Percentiles rank a stretch among this genome's conserved stretches.
Conservation (phyloP, 1,140 invertebrate genomes). For the Wasmannia auropunctata region DNA sequence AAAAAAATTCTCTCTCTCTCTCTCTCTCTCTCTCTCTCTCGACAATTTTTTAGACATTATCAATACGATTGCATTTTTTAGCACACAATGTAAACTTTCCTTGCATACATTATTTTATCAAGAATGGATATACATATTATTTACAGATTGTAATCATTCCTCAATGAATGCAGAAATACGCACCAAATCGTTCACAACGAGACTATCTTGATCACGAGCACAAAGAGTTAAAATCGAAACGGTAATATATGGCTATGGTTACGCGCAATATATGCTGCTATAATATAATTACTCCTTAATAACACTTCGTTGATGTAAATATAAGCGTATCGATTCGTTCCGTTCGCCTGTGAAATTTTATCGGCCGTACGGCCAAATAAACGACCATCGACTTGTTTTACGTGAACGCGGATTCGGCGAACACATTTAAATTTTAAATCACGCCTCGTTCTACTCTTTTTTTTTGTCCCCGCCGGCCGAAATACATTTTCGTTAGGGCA, state of each 20-base stretch:
- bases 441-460: background rate
- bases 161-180: background rate
- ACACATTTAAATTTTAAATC: conserved; percentile 60
- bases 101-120: background rate
- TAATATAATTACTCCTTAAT: conserved; percentile 57
- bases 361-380: conserved; percentile 27
- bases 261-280: background rate
- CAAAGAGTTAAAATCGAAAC: conserved; percentile 36
- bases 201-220: background rate
- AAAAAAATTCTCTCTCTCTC: background rate
- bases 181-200: background rate
- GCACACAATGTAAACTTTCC: background rate
- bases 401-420: conserved; percentile 40
- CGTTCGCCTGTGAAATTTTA: conserved; percentile 43
- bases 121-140: background rate
- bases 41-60: background rate
- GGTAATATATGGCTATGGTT: conserved; percentile 19
- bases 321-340: conserved; percentile 46
- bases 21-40: too few species aligned
- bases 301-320: conserved; percentile 43
- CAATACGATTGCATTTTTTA: background rate
- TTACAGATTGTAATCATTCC: background rate
- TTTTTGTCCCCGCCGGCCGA: background rate
- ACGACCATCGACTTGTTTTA: conserved; percentile 53
- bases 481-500: conserved; percentile 48